Percentiles rank a stretch among this genome's conserved stretches.
These are phyloP conservation scores for Hystrix brachyura DNA, from an alignment of 2,113 vertebrate genomes.

Conservation along the genomic window DNA sequence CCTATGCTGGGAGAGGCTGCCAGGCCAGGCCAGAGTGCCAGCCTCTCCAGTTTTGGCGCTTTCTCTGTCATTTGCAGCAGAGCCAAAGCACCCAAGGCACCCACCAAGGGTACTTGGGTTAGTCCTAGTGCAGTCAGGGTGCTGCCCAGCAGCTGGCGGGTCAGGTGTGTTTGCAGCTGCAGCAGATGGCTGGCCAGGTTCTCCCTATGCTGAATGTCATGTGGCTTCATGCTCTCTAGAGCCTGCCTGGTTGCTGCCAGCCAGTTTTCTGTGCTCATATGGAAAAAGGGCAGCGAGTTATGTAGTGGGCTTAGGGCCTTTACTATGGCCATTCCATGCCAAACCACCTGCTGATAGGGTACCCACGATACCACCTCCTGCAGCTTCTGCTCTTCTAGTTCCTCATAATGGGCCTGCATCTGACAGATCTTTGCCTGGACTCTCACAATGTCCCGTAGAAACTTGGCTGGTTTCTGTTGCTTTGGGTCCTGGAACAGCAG, in stretches of 20 bases:
- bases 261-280: constrained; percentile 85
- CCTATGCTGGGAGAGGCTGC: constrained; percentile 71
- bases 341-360: constrained; percentile 75
- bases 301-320: constrained; percentile 88
- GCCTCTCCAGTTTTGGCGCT: constrained; percentile 86
- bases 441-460: constrained; percentile 81
- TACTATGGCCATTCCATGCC: constrained; percentile 85
- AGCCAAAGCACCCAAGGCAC: constrained; percentile 88
- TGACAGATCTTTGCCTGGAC: constrained; percentile 79
- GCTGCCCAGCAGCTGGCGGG: constrained; percentile 83
- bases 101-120: constrained; percentile 83
- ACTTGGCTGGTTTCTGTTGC: constrained; percentile 75
- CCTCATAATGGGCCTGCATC: constrained; percentile 76
- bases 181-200: constrained; percentile 68
- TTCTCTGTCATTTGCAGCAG: constrained; percentile 82
- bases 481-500: constrained; percentile 78
- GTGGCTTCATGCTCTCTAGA: constrained; percentile 73
- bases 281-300: constrained; percentile 88
- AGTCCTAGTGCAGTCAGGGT: constrained; percentile 86
- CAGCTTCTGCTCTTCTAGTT: constrained; percentile 81
- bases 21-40: constrained; percentile 88
- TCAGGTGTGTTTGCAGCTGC: constrained; percentile 86
- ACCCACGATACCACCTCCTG: constrained; percentile 73
- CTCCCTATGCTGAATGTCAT: constrained; percentile 42
- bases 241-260: constrained; percentile 78